A percentile compares a stretch with the other conserved stretches of the same genome.
Evolutionary conservation across 2,888 invertebrate species (phyloP).

Genomic region (Erebia palarica): DNA sequence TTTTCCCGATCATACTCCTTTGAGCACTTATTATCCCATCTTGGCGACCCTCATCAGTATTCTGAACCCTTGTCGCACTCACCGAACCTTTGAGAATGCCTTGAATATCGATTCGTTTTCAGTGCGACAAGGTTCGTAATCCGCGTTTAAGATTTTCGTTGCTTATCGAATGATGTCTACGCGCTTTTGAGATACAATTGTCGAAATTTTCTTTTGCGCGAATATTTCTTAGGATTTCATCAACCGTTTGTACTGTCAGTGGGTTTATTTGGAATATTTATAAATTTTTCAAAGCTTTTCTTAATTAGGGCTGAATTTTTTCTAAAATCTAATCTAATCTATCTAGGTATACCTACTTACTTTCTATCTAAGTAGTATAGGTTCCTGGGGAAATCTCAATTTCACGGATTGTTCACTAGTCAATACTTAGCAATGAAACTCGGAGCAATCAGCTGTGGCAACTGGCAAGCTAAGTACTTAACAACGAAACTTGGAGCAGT

Average conservation of each 20-base stretch:
- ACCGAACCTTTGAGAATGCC: constrained; percentile 23
- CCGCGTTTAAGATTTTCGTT: constrained; percentile 48
- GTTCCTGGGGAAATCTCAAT: no score
- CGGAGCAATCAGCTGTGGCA: no score
- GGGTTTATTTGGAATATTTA: background rate
- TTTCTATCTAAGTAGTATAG: no score
- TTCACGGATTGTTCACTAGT: no score
- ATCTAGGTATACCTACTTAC: no score
- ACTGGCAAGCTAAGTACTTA: no score
- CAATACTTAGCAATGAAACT: no score
- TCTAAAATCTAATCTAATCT: no score
- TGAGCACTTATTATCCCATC: constrained; percentile 53
- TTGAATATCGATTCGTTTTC: constrained; percentile 11
- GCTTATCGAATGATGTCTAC: constrained; percentile 46
- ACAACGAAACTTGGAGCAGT: no score
- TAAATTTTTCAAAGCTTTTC: background rate
- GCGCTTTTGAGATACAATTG: constrained; percentile 36
- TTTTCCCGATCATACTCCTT: constrained; percentile 53
- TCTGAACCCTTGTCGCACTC: constrained; percentile 47
- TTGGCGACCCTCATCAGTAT: constrained; percentile 41
- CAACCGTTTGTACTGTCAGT: background rate
- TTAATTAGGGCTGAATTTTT: no score
- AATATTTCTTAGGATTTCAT: constrained; percentile 24
- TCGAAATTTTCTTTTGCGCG: constrained; percentile 28
- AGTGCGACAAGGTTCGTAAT: constrained; percentile 44